phyloP scores from a whole-genome alignment of 2,888 invertebrate genomes.

The Ceramica pisi region DNA sequence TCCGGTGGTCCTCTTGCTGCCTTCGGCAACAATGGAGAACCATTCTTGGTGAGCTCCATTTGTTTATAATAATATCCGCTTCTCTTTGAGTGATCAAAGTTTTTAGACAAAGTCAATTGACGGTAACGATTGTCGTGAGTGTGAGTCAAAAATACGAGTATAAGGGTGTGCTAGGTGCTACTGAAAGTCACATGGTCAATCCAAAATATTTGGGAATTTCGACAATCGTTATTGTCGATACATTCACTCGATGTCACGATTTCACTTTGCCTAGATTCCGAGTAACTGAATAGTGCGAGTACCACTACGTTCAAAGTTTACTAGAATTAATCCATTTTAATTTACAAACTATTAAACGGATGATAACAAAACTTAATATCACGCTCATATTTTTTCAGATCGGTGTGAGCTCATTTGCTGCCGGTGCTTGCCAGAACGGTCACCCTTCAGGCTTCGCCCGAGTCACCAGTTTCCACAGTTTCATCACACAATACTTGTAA shows the following conservation, averaged over 20 bases:
- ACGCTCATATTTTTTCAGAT: conserved; percentile 7
- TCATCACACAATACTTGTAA: conserved; percentile 70
- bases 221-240: too few relatives aligned
- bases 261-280: too few relatives aligned
- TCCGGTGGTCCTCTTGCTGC: conserved; percentile 74
- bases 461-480: conserved; percentile 75
- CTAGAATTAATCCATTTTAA: not conserved
- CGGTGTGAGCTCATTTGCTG: conserved; percentile 24
- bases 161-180: too few relatives aligned
- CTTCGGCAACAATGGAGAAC: conserved; percentile 11
- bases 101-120: too few relatives aligned
- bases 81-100: too few relatives aligned
- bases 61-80: not conserved
- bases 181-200: too few relatives aligned
- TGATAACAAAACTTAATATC: not conserved
- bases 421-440: conserved; percentile 69
- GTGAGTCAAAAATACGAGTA: too few relatives aligned
- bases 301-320: not conserved
- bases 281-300: not conserved
- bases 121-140: too few relatives aligned
- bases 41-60: conserved; percentile 23
- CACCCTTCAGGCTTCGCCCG: conserved; percentile 79
- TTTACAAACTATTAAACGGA: not conserved
- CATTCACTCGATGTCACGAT: too few relatives aligned
- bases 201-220: too few relatives aligned